Evolutionary conservation across 1,140 invertebrate species (phyloP).

Genomic region (Leptinotarsa defecta): DNA sequence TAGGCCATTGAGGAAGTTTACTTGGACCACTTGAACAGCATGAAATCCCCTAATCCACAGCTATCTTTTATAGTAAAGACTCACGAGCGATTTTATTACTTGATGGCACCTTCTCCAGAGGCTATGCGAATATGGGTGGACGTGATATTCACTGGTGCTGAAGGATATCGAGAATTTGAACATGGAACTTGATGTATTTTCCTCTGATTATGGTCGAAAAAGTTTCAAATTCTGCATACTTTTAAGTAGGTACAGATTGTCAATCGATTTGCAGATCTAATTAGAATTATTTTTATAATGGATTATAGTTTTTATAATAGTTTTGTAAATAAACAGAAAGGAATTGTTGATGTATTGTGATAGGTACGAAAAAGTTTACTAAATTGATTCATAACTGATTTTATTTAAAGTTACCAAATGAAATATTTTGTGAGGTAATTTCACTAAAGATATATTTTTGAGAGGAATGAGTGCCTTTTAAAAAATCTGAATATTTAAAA

Average conservation of each 20-base stretch:
- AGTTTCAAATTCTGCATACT: constrained; percentile 5
- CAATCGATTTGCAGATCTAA: constrained; percentile 11
- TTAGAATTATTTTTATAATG: constrained; percentile 13
- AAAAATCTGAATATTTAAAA: not conserved
- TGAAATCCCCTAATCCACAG: constrained; percentile 87
- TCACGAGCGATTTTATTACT: constrained; percentile 82
- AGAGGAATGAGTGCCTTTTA: constrained; percentile 1
- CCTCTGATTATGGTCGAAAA: not conserved
- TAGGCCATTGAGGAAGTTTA: constrained; percentile 97
- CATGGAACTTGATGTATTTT: constrained; percentile 54
- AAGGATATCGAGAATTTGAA: constrained; percentile 80
- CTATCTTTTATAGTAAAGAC: constrained; percentile 97
- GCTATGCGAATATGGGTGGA: constrained; percentile 97
- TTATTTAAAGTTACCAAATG: constrained; percentile 1
- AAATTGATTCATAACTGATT: not conserved
- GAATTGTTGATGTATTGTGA: constrained; percentile 9
- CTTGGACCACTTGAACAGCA: constrained; percentile 90
- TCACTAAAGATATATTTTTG: not conserved
- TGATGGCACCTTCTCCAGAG: constrained; percentile 92
- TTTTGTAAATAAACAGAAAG: constrained; percentile 17
- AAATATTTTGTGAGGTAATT: not conserved
- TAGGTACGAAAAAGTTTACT: not conserved
- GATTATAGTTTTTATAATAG: constrained; percentile 15
- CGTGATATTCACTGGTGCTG: constrained; percentile 88
- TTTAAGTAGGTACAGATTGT: not conserved